These are phyloP conservation scores for Lota lota DNA, from an alignment of 2,113 vertebrate species.

Conservation along the genomic window DNA sequence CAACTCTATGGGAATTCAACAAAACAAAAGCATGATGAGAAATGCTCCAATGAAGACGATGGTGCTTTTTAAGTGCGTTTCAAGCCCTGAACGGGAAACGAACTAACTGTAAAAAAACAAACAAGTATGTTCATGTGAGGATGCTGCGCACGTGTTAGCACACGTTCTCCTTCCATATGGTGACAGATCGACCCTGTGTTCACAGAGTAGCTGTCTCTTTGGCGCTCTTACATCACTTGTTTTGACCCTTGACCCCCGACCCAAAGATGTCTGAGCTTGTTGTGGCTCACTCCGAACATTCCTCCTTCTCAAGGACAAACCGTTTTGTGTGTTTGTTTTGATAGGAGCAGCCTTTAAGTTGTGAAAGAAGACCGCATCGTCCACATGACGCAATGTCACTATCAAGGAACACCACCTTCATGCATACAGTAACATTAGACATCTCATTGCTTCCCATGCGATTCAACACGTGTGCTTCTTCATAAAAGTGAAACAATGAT, in stretches of 20 bases:
- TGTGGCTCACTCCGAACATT: not conserved
- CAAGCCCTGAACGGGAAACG: not conserved
- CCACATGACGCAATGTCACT: not conserved
- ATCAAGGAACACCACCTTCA: too few species aligned
- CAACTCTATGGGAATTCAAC: too few species aligned
- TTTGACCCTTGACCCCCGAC: constrained; percentile 2
- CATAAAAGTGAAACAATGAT: constrained; percentile 6
- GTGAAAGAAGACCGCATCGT: not conserved
- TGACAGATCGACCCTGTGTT: not conserved
- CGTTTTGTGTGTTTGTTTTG: too few species aligned
- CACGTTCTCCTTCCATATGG: not conserved
- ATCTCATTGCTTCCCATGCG: too few species aligned
- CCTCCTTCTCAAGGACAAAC: not conserved
- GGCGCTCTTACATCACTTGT: not conserved
- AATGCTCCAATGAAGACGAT: too few species aligned
- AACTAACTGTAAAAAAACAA: not conserved
- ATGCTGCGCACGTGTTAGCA: not conserved
- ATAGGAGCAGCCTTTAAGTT: too few species aligned
- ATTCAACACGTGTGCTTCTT: not conserved
- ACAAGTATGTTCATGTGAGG: not conserved
- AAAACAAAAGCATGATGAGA: too few species aligned
- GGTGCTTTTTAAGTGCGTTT: not conserved
- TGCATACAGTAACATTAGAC: not conserved
- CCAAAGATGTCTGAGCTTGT: constrained; percentile 1
- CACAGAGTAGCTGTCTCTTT: not conserved